Base-by-base conservation (phyloP, 2,888 invertebrate species). In the Chymomyza caudatula region DNA sequence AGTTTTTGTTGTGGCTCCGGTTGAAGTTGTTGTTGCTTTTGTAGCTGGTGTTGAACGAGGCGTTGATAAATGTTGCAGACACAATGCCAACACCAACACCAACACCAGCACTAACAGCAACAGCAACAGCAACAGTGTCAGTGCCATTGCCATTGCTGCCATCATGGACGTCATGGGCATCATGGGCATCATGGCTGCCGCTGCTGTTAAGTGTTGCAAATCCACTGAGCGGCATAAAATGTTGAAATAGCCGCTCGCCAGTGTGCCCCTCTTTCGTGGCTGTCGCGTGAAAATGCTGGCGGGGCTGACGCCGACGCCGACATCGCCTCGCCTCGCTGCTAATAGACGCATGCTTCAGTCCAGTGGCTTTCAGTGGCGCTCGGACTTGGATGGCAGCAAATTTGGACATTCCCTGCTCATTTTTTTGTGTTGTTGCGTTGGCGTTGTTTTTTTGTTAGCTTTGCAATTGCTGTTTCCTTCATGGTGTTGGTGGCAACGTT, bases 151-250 rank as follows among this genome's bases (percentile, higher is more conserved):
- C 60, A 63, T 49, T 49, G 58, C 55, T 29, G 25, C 61, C n/a
- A 23, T 20, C 8, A 23, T 52, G 13, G 52, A 19, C 19, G 20
- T 25, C 15, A 49, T 42, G 15, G 17, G 5, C 44, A 17, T 29
- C 47, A 47, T 47, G 15, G 47, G 15, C 47, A 47, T 15, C 11
- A 11, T 25, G 25, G 37, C 57, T 54, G 29, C 47, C 56, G 58
- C 55, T 74, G 72, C 62, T 65, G 76, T 78, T 81, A 78, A 80
- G 85, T 80, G 86, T 78, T 69, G 79, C 73, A 86, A 80, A 86
- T 86, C 79, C 82, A 80, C 65, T 76, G 86, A 81, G 86, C 82
- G 82, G 82, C 86, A 83, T 79, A 84, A 79, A 79, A 71, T 84
- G 86, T 77, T 77, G 78, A 76, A 63, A 51, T 51, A 20, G 20